These are phyloP conservation scores for Thinocorus orbignyianus DNA, from an alignment of 2,113 vertebrate genomes.

Conservation along the genomic window DNA sequence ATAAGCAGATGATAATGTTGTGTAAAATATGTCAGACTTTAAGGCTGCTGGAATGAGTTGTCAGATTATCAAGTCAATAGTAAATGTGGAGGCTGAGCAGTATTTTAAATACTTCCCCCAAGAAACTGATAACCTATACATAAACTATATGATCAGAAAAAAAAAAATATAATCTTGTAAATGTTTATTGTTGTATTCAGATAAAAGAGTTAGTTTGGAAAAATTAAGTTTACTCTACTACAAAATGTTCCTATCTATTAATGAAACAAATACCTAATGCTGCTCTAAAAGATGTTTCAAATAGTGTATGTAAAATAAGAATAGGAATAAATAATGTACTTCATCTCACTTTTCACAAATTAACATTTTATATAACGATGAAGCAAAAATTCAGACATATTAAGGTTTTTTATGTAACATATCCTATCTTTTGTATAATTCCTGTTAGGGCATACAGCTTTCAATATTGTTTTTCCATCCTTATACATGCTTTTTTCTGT, in stretches of 20 bases:
- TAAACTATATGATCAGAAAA: conserved; percentile 69
- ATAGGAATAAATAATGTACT: conserved; percentile 72
- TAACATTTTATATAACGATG: conserved; percentile 76
- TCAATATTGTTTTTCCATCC: conserved; percentile 71
- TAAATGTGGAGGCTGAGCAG: conserved; percentile 72
- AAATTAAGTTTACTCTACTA: conserved; percentile 68
- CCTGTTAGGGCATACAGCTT: conserved; percentile 76
- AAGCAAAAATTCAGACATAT: conserved; percentile 75
- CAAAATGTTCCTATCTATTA: conserved; percentile 66
- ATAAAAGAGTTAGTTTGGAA: conserved; percentile 67
- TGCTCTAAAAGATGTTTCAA: conserved; percentile 76
- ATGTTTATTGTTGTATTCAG: conserved; percentile 71
- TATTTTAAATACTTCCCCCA: conserved; percentile 71
- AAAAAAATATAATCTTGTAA: conserved; percentile 67
- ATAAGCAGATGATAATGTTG: conserved; percentile 80
- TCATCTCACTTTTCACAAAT: conserved; percentile 80
- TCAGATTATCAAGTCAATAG: conserved; percentile 77
- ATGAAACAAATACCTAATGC: conserved; percentile 70
- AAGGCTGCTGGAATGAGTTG: conserved; percentile 80
- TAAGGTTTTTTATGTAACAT: conserved; percentile 77
- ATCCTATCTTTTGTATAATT: conserved; percentile 81
- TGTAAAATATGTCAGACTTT: conserved; percentile 80
- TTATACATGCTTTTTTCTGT: conserved; percentile 78
- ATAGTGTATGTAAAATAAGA: conserved; percentile 77
- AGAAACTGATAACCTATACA: conserved; percentile 58